Conservation (phyloP, 2,888 invertebrate genomes). For the Lathronympha strigana region DNA sequence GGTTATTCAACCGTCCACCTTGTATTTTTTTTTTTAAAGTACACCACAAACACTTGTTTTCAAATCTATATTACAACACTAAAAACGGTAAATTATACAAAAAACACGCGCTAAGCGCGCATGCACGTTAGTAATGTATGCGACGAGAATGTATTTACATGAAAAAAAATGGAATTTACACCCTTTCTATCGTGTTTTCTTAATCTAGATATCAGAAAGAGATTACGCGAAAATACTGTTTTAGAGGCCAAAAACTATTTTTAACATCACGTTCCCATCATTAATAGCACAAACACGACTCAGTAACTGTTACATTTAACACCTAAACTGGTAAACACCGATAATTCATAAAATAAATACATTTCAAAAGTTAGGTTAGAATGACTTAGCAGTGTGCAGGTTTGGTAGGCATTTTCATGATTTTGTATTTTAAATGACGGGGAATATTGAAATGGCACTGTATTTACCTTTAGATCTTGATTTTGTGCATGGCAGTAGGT, state of each 20-base stretch:
- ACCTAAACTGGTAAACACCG: conserved; percentile 37
- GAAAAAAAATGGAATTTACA: conserved; percentile 22
- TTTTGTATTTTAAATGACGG: conserved; percentile 28
- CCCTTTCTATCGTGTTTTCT: conserved; percentile 19
- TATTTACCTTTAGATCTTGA: conserved; percentile 77
- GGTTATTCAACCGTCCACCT: conserved; percentile 14
- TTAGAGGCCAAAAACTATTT: neutral
- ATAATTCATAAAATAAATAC: conserved; percentile 44
- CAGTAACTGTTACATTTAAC: conserved; percentile 30
- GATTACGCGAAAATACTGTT: conserved; percentile 10
- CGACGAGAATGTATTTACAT: conserved; percentile 35
- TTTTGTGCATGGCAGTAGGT: conserved; percentile 81
- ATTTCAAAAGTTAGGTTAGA: conserved; percentile 64
- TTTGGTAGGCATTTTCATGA: conserved; percentile 13
- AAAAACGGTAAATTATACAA: conserved; percentile 7
- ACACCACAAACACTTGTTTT: neutral
- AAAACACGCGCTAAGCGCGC: conserved; percentile 24
- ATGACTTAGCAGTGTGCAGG: conserved; percentile 64
- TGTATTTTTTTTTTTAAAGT: conserved; percentile 13
- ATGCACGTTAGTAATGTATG: conserved; percentile 21
- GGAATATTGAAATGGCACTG: conserved; percentile 21
- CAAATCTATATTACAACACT: conserved; percentile 12
- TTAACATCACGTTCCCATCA: neutral
- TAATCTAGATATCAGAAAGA: conserved; percentile 16
- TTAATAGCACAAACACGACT: conserved; percentile 8